Evolutionary conservation across 92 coral and sea anemone species (phyloP).

Genomic region (Heteractis magnifica): DNA sequence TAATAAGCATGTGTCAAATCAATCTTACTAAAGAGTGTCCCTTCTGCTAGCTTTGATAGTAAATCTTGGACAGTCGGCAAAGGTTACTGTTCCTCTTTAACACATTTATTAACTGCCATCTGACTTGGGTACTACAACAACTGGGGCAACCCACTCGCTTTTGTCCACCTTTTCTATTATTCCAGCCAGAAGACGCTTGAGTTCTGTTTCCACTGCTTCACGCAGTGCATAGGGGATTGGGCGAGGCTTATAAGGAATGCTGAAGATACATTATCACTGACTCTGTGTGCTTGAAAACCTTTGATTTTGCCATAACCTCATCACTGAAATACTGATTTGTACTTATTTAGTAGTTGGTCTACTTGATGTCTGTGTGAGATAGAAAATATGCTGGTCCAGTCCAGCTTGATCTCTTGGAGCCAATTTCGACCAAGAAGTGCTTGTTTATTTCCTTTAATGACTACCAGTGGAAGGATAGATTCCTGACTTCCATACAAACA

Average conservation of each 20-base stretch:
- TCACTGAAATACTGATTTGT: constrained; percentile 24
- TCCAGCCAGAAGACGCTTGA: not conserved
- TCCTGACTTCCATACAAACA: constrained; percentile 34
- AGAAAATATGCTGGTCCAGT: constrained; percentile 23
- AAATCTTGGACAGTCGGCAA: constrained; percentile 21
- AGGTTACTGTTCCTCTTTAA: constrained; percentile 17
- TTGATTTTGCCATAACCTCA: constrained; percentile 35
- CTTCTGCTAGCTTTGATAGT: constrained; percentile 10
- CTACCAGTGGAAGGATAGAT: constrained; percentile 19
- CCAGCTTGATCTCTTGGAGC: constrained; percentile 25
- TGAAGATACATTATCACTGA: constrained; percentile 17
- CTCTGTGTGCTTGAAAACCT: constrained; percentile 25
- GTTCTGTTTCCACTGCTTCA: not conserved
- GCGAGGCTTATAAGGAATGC: not conserved
- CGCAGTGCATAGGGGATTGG: not conserved
- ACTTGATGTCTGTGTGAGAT: not conserved
- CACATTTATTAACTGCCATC: constrained; percentile 15
- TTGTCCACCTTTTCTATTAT: constrained; percentile 28
- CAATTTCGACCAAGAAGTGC: constrained; percentile 45
- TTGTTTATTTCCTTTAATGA: constrained; percentile 24
- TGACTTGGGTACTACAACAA: constrained; percentile 18
- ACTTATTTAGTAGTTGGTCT: constrained; percentile 27
- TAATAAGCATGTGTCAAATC: too few relatives aligned
- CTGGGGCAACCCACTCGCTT: constrained; percentile 38
- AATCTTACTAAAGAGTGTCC: constrained; percentile 2